These are phyloP conservation scores for Diabrotica undecimpunctata DNA, from an alignment of 1,140 invertebrate species.

Conservation along the genomic window DNA sequence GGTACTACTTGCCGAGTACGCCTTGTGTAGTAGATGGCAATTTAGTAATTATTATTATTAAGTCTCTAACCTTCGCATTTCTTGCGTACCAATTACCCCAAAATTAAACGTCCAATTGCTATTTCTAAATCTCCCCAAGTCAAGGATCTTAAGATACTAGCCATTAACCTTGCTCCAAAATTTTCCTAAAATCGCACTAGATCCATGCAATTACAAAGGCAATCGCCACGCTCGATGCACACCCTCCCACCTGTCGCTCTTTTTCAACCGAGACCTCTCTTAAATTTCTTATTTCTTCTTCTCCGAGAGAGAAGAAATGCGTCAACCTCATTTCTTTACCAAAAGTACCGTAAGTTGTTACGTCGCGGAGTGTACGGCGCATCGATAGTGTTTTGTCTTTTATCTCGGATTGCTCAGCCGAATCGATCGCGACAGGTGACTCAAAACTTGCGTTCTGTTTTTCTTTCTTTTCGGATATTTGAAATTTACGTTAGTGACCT, in stretches of 20 bases:
- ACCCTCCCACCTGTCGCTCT: conserved; percentile 25
- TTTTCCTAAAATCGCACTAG: conserved; percentile 6
- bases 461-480: neutral
- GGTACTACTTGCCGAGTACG: too few relatives aligned
- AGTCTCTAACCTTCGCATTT: too few relatives aligned
- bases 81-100: too few relatives aligned
- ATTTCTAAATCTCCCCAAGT: too few relatives aligned
- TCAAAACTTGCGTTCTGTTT: neutral
- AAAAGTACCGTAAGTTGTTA: conserved; percentile 29
- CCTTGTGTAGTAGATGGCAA: too few relatives aligned
- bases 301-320: conserved; percentile 13
- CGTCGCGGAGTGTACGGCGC: conserved; percentile 12
- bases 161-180: conserved; percentile 23
- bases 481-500: too few relatives aligned
- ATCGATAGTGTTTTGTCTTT: conserved; percentile 19
- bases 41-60: too few relatives aligned
- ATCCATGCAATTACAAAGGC: conserved; percentile 15
- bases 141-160: neutral
- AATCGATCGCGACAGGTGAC: neutral
- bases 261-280: conserved; percentile 28
- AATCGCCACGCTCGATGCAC: conserved; percentile 27
- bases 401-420: neutral
- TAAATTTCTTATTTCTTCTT: conserved; percentile 18
- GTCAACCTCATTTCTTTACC: conserved; percentile 33
- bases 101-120: too few relatives aligned